Percentiles rank a stretch among this genome's conserved stretches.
Evolutionary conservation across 2,888 invertebrate species (phyloP).

Genomic region (Chrysolina americana): DNA sequence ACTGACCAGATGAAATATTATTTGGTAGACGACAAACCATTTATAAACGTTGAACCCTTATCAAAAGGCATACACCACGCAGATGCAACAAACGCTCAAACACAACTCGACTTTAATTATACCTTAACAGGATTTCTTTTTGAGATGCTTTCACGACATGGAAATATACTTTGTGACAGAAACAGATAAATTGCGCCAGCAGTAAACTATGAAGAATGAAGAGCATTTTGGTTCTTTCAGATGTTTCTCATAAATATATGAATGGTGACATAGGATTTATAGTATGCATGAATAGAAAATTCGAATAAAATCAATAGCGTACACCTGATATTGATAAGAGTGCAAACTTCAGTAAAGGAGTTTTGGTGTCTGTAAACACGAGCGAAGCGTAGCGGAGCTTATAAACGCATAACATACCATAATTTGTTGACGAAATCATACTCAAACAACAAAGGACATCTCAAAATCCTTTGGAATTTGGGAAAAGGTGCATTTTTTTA

Average conservation of each 20-base stretch:
- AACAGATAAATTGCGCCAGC: constrained; percentile 1
- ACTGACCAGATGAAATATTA: constrained; percentile 32
- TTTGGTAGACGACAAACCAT: constrained; percentile 24
- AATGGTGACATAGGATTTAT: background rate
- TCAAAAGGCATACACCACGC: constrained; percentile 14
- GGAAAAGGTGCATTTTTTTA: too few species aligned
- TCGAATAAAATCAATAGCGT: background rate
- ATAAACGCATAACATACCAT: too few species aligned
- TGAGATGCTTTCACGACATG: constrained; percentile 3
- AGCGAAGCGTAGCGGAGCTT: too few species aligned
- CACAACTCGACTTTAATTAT: background rate
- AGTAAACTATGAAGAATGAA: constrained; percentile 15
- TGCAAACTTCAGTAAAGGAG: too few species aligned
- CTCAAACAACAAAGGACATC: too few species aligned
- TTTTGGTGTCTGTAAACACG: too few species aligned
- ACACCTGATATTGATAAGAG: too few species aligned
- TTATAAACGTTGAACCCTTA: constrained; percentile 30
- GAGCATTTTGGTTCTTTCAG: background rate
- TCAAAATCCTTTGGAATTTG: too few species aligned
- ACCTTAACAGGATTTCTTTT: background rate
- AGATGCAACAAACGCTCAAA: background rate
- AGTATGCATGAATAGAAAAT: background rate
- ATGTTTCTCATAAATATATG: constrained; percentile 11
- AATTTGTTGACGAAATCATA: too few species aligned
- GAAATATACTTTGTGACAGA: constrained; percentile 8